A percentile compares a stretch with the other conserved stretches of the same genome.
Evolutionary conservation across 2,113 vertebrate genomes (phyloP).

Genomic region (Artemisiospiza belli): DNA sequence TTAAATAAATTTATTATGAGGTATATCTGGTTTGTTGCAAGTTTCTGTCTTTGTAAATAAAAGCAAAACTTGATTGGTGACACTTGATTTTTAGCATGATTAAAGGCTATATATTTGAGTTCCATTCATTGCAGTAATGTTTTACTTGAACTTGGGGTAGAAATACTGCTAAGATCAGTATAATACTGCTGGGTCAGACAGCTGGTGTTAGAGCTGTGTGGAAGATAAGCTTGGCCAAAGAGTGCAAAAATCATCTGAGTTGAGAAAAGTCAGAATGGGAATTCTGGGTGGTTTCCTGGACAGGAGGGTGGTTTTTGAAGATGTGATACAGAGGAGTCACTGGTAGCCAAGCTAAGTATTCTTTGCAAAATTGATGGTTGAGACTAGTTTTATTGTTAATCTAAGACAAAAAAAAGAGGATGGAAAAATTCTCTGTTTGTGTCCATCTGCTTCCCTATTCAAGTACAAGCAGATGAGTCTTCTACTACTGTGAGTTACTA

Average conservation of each 20-base stretch:
- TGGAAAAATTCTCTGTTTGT: not conserved
- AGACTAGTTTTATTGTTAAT: not conserved
- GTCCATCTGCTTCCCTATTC: not conserved
- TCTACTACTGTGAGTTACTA: not conserved
- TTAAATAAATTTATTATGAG: not conserved
- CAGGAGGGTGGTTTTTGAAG: not conserved
- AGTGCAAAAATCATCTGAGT: not conserved
- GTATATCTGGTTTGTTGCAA: slow-evolving; percentile 22
- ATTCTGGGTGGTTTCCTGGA: not conserved
- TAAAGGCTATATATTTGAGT: not conserved
- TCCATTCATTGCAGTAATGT: not conserved
- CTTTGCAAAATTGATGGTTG: not conserved
- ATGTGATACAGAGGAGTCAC: not conserved
- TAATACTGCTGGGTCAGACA: not conserved
- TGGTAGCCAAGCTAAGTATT: not conserved
- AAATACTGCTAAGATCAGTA: not conserved
- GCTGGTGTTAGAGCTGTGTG: not conserved
- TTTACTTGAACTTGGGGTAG: not conserved
- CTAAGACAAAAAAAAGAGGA: not conserved
- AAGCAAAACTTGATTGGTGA: not conserved
- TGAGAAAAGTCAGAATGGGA: not conserved
- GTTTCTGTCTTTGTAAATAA: slow-evolving; percentile 57
- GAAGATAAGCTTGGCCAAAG: not conserved
- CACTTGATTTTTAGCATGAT: slow-evolving; percentile 24
- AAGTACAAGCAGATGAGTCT: not conserved